A percentile compares a stretch with the other conserved stretches of the same genome.
phyloP scores from a whole-genome alignment of 2,113 vertebrate genomes.

The Chloropsis hardwickii region DNA sequence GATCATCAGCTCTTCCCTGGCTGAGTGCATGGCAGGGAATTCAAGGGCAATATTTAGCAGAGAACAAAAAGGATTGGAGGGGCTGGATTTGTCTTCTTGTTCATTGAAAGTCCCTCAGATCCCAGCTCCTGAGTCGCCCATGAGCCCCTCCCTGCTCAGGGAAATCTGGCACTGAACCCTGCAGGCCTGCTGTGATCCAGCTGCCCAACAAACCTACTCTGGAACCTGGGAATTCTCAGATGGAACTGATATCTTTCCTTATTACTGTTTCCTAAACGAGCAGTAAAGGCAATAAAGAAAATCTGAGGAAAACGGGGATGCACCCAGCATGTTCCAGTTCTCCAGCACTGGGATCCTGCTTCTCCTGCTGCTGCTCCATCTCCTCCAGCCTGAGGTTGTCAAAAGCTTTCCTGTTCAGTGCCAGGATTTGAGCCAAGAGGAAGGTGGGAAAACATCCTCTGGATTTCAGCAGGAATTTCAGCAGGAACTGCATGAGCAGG shows the following conservation, averaged over 20 bases:
- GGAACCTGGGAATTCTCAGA: background rate
- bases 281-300: background rate
- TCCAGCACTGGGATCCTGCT: background rate
- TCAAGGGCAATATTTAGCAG: conserved; percentile 35
- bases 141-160: background rate
- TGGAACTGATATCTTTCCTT: background rate
- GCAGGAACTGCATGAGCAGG: background rate
- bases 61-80: background rate
- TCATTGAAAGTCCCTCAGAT: background rate
- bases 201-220: background rate
- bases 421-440: background rate
- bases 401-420: background rate
- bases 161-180: background rate
- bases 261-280: background rate
- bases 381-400: background rate
- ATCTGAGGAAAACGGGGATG: background rate
- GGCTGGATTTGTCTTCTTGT: background rate
- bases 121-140: background rate
- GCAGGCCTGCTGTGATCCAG: background rate
- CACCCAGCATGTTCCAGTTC: background rate
- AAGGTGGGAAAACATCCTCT: background rate
- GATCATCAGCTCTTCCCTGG: conserved; percentile 2
- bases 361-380: background rate
- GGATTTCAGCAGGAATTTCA: background rate
- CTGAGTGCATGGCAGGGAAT: background rate